Conservation (phyloP, 2,797 vertebrate genomes). For the Macroramphosus scolopax region DNA sequence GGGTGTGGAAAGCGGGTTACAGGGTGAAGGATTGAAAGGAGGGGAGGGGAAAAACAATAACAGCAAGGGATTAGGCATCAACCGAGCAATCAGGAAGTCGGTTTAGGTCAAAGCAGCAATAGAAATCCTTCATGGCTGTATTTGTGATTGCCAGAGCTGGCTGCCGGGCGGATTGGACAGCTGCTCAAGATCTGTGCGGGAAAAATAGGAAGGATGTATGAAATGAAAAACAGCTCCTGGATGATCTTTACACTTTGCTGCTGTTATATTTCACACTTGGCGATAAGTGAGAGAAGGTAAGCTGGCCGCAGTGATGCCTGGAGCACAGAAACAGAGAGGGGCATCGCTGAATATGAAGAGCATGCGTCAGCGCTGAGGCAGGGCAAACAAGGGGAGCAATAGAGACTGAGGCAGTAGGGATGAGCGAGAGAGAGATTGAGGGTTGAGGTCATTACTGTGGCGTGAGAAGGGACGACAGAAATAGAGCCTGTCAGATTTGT, state of each 20-base stretch:
- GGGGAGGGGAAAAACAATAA: slow-evolving; percentile 31
- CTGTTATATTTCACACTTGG: slow-evolving; percentile 27
- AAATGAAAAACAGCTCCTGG: slow-evolving; percentile 23
- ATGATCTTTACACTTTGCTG: background rate
- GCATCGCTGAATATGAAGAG: slow-evolving; percentile 43
- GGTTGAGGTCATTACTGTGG: slow-evolving; percentile 23
- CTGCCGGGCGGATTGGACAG: slow-evolving; percentile 41
- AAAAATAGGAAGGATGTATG: slow-evolving; percentile 25
- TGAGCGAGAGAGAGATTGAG: slow-evolving; percentile 35
- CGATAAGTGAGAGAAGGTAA: slow-evolving; percentile 36
- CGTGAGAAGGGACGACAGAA: slow-evolving; percentile 29
- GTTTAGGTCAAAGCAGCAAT: slow-evolving; percentile 49
- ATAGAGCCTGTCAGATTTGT: slow-evolving; percentile 36
- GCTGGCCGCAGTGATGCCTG: slow-evolving; percentile 29
- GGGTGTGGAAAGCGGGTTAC: slow-evolving; percentile 37
- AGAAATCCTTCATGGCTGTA: slow-evolving; percentile 34
- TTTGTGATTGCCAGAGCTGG: slow-evolving; percentile 19
- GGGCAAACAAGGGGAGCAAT: slow-evolving; percentile 16
- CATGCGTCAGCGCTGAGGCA: slow-evolving; percentile 52
- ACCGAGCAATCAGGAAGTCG: slow-evolving; percentile 50
- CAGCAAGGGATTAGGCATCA: slow-evolving; percentile 68
- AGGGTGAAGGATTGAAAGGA: slow-evolving; percentile 33
- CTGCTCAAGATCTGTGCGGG: slow-evolving; percentile 34
- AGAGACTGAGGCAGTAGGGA: slow-evolving; percentile 32
- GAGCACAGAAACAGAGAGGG: slow-evolving; percentile 12